Base-by-base conservation (phyloP, 2,888 invertebrate species). In the Hyles lineata region DNA sequence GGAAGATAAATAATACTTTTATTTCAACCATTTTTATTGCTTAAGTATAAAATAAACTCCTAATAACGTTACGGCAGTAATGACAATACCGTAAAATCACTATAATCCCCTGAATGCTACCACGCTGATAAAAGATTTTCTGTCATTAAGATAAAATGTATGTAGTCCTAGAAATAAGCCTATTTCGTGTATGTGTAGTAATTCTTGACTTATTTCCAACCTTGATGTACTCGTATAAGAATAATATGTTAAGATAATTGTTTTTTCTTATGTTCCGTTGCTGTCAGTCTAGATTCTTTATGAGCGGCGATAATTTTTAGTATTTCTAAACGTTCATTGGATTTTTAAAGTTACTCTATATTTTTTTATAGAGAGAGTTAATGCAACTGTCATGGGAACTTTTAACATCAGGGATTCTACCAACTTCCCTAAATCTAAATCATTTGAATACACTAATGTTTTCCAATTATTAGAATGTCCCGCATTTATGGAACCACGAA, bases 81-180 rank as follows among this genome's bases (percentile, higher is more conserved):
- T 11, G 55, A n/a, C 5, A 55, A 55, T 55, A n/a, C 19, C n/a
- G 55, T 55, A n/a, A 55, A 55, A 55, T n/a, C 55, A 55, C 7
- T 55, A 55, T 55, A 55, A 55, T 55, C 19, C n/a, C 5, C 15
- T 55, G 55, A 17, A 55, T 55, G 55, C 55, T 55, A 55, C 55
- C 55, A n/a, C n/a, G n/a, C 55, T n/a, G 55, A 55, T 55, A 55
- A 55, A 55, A 55, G n/a, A 55, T n/a, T n/a, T n/a, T n/a, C 17
- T 5, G n/a, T 55, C 4, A 55, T 55, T 55, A 55, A 55, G 55
- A 55, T 55, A 55, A 55, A 1, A n/a, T n/a, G 5, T 6, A 6
- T 5, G n/a, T n/a, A 55, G n/a, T 19, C 55, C n/a, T 55, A 55
- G 6, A n/a, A 7, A n/a, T 55, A 43, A 43, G 43, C 55, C 55